phyloP scores from a whole-genome alignment of 2,113 vertebrate species.

The Nycticorax nycticorax region DNA sequence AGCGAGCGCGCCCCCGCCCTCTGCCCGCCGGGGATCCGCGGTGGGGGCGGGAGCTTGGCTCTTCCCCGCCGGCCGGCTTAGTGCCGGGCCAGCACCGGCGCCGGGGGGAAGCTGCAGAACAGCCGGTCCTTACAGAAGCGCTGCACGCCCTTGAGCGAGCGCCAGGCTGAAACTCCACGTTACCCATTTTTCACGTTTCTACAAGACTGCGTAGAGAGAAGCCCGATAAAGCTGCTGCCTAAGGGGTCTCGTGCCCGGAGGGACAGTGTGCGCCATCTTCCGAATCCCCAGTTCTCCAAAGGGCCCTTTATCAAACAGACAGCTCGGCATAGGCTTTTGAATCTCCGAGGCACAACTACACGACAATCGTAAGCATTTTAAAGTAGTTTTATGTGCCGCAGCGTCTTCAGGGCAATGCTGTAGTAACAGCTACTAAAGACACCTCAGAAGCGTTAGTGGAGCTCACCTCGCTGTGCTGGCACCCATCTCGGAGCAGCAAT shows the following conservation, averaged over 20 bases:
- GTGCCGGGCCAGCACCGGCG: neutral
- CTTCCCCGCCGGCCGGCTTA: neutral
- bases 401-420: neutral
- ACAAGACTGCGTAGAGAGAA: neutral
- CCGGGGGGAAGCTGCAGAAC: neutral
- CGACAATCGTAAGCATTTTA: neutral
- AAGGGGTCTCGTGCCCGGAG: neutral
- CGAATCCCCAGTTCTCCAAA: neutral
- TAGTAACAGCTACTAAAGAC: neutral
- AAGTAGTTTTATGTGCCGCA: neutral
- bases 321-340: neutral
- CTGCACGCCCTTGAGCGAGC: neutral
- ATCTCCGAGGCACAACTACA: neutral
- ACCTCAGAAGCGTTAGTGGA: neutral
- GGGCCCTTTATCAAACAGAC: neutral
- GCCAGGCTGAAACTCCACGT: too few relatives aligned
- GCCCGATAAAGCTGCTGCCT: neutral
- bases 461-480: neutral
- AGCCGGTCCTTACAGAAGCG: accelerated
- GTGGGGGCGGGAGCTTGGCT: neutral
- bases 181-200: neutral
- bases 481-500: neutral
- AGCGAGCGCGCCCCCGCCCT: neutral
- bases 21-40: neutral
- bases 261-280: neutral